phyloP scores from a whole-genome alignment of 2,113 vertebrate species.

The Corvus cornix region DNA sequence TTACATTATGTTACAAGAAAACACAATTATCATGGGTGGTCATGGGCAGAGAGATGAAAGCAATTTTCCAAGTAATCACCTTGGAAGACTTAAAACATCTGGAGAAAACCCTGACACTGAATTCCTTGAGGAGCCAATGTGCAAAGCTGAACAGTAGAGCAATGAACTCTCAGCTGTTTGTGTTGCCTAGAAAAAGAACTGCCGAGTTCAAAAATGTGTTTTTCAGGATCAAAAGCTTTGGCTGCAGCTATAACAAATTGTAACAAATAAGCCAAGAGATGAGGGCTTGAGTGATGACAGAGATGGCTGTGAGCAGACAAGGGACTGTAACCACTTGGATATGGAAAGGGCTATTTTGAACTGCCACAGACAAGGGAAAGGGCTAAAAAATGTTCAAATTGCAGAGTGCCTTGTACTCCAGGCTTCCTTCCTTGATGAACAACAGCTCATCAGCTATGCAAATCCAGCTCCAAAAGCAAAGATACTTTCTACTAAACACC shows the following conservation, averaged over 20 bases:
- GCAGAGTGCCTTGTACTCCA: background rate
- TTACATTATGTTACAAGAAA: background rate
- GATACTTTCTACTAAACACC: background rate
- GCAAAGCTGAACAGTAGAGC: background rate
- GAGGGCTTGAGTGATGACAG: background rate
- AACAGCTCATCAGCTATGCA: background rate
- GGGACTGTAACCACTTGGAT: background rate
- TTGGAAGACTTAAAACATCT: background rate
- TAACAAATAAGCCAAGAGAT: constrained; percentile 9
- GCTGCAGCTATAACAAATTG: background rate
- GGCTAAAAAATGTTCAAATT: background rate
- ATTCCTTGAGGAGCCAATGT: background rate
- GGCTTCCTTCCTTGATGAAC: background rate
- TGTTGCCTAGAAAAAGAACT: background rate
- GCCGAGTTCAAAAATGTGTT: background rate
- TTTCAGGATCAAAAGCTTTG: constrained; percentile 27
- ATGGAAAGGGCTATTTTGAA: background rate
- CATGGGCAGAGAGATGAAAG: background rate
- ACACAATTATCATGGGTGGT: background rate
- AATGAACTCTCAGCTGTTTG: background rate
- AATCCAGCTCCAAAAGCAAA: background rate
- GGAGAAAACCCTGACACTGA: background rate
- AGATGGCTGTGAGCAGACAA: background rate
- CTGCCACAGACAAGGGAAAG: background rate
- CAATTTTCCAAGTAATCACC: background rate